Percentiles rank a stretch among this genome's conserved stretches.
Conservation (phyloP, 2,888 invertebrate species). For the Polietes domitor region DNA sequence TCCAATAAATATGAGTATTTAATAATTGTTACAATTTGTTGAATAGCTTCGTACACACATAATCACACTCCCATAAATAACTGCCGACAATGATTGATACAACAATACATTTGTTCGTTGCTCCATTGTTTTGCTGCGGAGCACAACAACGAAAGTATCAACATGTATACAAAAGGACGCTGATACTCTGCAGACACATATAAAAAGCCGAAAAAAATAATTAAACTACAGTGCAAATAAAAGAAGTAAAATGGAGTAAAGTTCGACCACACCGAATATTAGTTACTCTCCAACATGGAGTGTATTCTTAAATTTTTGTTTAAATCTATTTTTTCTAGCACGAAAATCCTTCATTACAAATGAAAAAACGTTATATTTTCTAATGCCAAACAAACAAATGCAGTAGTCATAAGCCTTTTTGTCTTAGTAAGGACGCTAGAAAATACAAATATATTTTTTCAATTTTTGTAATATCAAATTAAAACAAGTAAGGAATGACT, state of each 20-base stretch:
- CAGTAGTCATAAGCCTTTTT: too few relatives aligned
- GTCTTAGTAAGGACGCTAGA: too few relatives aligned
- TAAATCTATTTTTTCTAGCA: too few relatives aligned
- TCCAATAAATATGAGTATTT: conserved; percentile 34
- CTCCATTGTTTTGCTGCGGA: neutral
- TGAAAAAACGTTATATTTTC: too few relatives aligned
- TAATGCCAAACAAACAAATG: too few relatives aligned
- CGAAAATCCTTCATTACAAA: too few relatives aligned
- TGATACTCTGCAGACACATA: neutral
- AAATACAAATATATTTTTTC: too few relatives aligned
- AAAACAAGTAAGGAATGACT: too few relatives aligned
- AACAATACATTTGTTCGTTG: neutral
- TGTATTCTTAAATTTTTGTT: too few relatives aligned
- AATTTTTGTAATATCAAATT: too few relatives aligned
- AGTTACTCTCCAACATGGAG: too few relatives aligned
- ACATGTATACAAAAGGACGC: neutral
- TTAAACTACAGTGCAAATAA: conserved; percentile 59
- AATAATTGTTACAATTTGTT: conserved; percentile 33
- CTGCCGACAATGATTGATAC: conserved; percentile 11
- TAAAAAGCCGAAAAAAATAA: conserved; percentile 56
- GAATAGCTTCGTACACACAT: neutral
- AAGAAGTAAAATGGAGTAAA: conserved; percentile 29
- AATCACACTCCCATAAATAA: conserved; percentile 15
- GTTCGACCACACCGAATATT: too few relatives aligned
- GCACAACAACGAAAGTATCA: conserved; percentile 3